Conservation (phyloP, 2,888 invertebrate genomes). For the Drosophila neonasuta region DNA sequence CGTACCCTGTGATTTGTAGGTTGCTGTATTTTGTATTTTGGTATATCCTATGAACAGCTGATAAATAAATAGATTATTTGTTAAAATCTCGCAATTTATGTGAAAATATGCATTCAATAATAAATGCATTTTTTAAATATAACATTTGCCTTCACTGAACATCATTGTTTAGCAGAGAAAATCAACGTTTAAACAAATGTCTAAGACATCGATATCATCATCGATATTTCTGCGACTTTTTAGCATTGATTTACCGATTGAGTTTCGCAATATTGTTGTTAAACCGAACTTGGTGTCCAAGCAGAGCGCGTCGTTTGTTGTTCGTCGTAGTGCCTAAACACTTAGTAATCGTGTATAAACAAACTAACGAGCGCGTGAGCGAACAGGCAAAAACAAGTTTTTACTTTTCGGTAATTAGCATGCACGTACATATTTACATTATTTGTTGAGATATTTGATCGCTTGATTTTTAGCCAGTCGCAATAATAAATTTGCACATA, state of each 20-base stretch:
- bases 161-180: too few relatives aligned
- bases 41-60: too few relatives aligned
- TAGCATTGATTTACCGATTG: background rate
- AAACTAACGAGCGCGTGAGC: conserved; percentile 14
- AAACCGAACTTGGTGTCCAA: conserved; percentile 16
- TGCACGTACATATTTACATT: conserved; percentile 57
- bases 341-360: conserved; percentile 25
- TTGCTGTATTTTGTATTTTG: too few relatives aligned
- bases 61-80: too few relatives aligned
- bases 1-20: too few relatives aligned
- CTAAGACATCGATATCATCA: too few relatives aligned
- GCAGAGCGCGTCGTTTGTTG: background rate
- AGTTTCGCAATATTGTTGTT: conserved; percentile 24
- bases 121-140: too few relatives aligned
- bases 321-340: conserved; percentile 7
- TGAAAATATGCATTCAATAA: too few relatives aligned
- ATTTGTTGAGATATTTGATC: conserved; percentile 42
- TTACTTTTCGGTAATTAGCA: conserved; percentile 62
- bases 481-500: conserved; percentile 27
- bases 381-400: conserved; percentile 63
- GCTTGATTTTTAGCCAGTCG: conserved; percentile 36
- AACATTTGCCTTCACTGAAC: too few relatives aligned
- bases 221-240: too few relatives aligned
- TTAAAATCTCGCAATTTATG: too few relatives aligned
- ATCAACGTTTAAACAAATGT: too few relatives aligned